Evolutionary conservation across 53 echinoderm and acorn worm genomes (phyloP), one percentile per base, ranked within the genome.

Genomic region (Actinopyga echinites): DNA sequence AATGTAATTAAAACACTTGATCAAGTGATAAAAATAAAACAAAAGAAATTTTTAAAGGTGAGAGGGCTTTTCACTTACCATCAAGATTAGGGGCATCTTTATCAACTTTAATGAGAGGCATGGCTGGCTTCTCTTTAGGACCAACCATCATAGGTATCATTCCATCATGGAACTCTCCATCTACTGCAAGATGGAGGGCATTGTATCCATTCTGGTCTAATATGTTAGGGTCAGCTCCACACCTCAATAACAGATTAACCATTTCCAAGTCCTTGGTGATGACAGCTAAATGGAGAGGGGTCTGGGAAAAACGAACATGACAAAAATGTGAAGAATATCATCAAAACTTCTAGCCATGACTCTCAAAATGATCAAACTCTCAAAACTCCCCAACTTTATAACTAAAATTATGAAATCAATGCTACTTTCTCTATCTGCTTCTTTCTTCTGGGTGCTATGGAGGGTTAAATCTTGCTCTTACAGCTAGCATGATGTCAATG

Each of bases 201-300:
- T 86, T 99, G 71, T 90, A 92, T 15, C 99, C 99, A 56, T 87
- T 61, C 28, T 86, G 89, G 58, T 99, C 99, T 30, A 89, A 31
- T 54, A 91, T 84, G 82, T 90, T 92, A 10, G 94, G 92, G 82
- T 94, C 90, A 6, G 99, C 94, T 17, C 99, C 99, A 44, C 91
- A 87, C 6, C 87, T 74, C 74, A 99, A 29, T 20, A 99, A 66
- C 3, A 94, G 60, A 24, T 94, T 90, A 1, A 99, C 99, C 81
- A 94, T 90, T 43, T 91, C 85, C 8, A 82, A 37, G 68, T 91
- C 88, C 7, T 89, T 66, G 4, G 94, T 94, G 64, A 92, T 57
- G 13, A 91, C 89, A 0, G 99, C 94, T 77, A 99, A 67, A 54
- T 99, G 99, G n/a, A 99, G 85, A 32, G 99, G 94, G 6, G 99